Evolutionary conservation across 2,113 vertebrate genomes (phyloP).

Genomic region (Emydocephalus ijimae): DNA sequence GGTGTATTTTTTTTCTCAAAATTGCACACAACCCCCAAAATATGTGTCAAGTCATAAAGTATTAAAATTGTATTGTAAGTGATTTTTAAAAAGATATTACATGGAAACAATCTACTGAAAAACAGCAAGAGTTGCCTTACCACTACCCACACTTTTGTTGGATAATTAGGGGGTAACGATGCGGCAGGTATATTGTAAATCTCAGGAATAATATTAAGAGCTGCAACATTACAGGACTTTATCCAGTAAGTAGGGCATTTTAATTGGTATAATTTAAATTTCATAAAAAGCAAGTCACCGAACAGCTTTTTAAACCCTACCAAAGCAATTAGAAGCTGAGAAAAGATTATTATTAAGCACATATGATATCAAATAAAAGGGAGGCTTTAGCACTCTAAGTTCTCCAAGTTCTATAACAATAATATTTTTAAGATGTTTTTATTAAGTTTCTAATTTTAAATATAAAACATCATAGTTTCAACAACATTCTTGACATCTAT

Average conservation of each 20-base stretch:
- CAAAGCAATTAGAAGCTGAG: constrained; percentile 42
- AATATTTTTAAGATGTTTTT: not conserved
- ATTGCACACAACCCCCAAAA: not conserved
- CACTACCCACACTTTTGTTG: constrained; percentile 28
- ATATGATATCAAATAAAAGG: constrained; percentile 23
- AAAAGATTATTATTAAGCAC: constrained; percentile 41
- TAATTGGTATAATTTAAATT: constrained; percentile 74
- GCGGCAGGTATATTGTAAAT: constrained; percentile 56
- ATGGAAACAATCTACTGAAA: constrained; percentile 18
- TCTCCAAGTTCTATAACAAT: not conserved
- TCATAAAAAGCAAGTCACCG: constrained; percentile 67
- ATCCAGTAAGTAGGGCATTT: constrained; percentile 56
- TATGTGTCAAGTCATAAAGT: not conserved
- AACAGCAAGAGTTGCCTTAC: constrained; percentile 21
- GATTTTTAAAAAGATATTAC: constrained; percentile 4
- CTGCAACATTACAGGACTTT: constrained; percentile 53
- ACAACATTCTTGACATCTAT: too few relatives aligned
- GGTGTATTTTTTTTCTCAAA: not conserved
- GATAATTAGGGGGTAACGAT: constrained; percentile 53
- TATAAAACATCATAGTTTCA: too few relatives aligned
- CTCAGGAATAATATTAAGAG: constrained; percentile 62
- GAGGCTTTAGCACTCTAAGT: not conserved
- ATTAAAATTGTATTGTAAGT: not conserved
- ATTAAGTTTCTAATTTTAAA: too few relatives aligned
- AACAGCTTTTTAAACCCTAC: constrained; percentile 46